These are phyloP conservation scores for Lasioglossum malachurum DNA, from an alignment of 2,888 invertebrate genomes.

Conservation along the genomic window DNA sequence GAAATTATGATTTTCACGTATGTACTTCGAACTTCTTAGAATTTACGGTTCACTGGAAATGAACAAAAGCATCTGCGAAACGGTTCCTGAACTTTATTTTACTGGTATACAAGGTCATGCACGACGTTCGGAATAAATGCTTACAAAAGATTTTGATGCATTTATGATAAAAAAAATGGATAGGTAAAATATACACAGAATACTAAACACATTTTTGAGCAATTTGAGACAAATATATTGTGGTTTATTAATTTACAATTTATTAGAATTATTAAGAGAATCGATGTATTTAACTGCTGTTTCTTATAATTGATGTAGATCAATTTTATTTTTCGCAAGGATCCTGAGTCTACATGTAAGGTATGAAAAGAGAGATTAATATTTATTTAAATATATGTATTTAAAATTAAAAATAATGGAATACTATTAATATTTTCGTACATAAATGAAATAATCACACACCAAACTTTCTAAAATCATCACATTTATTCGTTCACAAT, in stretches of 20 bases:
- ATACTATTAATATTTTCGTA: no score
- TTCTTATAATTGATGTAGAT: not conserved
- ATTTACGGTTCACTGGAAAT: not conserved
- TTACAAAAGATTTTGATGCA: not conserved
- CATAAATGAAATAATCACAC: no score
- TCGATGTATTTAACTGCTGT: not conserved
- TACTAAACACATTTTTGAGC: not conserved
- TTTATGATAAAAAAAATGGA: not conserved
- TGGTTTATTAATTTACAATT: not conserved
- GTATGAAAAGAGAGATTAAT: not conserved
- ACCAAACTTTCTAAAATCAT: not conserved
- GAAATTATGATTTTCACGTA: slow-evolving; percentile 5
- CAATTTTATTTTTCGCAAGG: not conserved
- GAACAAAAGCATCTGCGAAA: not conserved
- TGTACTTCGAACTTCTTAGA: not conserved
- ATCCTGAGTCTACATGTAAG: not conserved
- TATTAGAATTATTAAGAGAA: not conserved
- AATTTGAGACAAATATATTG: not conserved
- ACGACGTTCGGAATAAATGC: not conserved
- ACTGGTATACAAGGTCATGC: not conserved
- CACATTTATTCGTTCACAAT: not conserved
- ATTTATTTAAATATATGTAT: not conserved
- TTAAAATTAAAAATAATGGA: no score
- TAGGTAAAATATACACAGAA: not conserved
- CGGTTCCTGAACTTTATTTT: not conserved